Percentiles rank a stretch among this genome's conserved stretches.
Conservation (phyloP, 2,797 vertebrate species). For the Centroberyx gerrardi region DNA sequence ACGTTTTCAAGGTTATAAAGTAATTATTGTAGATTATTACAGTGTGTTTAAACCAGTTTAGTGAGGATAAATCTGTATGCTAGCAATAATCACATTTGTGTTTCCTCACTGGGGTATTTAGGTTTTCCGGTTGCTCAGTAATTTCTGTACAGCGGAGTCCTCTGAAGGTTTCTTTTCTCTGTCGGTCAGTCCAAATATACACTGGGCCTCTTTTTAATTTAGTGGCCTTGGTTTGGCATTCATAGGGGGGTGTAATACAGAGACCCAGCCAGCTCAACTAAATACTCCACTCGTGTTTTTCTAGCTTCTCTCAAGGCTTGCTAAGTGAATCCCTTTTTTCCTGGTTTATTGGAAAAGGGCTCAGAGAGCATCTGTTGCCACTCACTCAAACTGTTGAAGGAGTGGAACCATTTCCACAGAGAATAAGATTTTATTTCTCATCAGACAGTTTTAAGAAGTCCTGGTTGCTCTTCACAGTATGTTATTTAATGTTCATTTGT, state of each 20-base stretch:
- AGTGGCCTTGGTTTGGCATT: conserved; percentile 63
- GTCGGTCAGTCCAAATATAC: conserved; percentile 69
- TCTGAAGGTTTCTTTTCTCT: conserved; percentile 39
- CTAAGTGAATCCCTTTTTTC: conserved; percentile 47
- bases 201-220: conserved; percentile 66
- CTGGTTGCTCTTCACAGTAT: not conserved
- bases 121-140: conserved; percentile 34
- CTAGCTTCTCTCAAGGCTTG: conserved; percentile 40
- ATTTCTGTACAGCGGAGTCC: conserved; percentile 24
- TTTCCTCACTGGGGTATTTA: conserved; percentile 22
- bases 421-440: not conserved
- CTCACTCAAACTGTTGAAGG: conserved; percentile 11
- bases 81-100: conserved; percentile 19
- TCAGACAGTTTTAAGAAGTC: not conserved
- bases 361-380: conserved; percentile 32
- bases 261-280: conserved; percentile 30
- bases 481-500: not conserved
- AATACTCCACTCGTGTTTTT: conserved; percentile 44
- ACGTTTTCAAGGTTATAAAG: not conserved
- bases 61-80: not conserved
- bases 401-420: not conserved
- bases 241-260: conserved; percentile 34
- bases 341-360: conserved; percentile 37
- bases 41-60: not conserved
- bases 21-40: not conserved